A percentile compares a stretch with the other conserved stretches of the same genome.
phyloP scores from a whole-genome alignment of 2,797 vertebrate species.

The Crax fasciolata region DNA sequence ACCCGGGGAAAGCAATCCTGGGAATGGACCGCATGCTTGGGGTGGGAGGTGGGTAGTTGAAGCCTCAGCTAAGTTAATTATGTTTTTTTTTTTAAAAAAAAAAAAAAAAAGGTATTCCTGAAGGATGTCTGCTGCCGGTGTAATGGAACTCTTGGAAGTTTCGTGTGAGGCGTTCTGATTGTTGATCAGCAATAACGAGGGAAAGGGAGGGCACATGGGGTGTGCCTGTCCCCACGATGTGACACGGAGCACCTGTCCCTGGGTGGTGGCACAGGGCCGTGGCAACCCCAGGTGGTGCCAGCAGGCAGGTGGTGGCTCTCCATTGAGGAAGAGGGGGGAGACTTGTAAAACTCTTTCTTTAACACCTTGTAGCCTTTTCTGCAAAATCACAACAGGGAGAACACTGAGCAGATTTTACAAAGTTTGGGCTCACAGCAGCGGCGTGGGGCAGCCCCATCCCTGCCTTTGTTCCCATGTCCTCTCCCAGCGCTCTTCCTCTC shows the following conservation, averaged over 20 bases:
- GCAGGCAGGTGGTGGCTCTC: not conserved
- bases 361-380: not conserved
- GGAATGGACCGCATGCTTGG: not conserved
- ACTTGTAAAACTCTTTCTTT: not conserved
- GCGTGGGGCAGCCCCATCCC: not conserved
- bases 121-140: not conserved
- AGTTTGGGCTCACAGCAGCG: not conserved
- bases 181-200: not conserved
- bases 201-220: not conserved
- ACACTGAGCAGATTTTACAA: not conserved
- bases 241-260: not conserved
- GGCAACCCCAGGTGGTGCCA: rapidly evolving
- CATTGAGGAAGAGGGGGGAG: not conserved
- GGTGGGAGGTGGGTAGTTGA: not conserved
- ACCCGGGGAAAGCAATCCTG: not conserved
- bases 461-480: not conserved
- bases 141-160: not conserved
- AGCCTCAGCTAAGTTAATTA: not conserved
- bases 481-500: not conserved
- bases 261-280: rapidly evolving
- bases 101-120: not conserved
- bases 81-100: not conserved
- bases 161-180: not conserved
- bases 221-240: not conserved
- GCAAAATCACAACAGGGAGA: not conserved